Evolutionary conservation across 2,797 vertebrate genomes (phyloP), one percentile per base, ranked within the genome.

Genomic region (Merluccius polli): DNA sequence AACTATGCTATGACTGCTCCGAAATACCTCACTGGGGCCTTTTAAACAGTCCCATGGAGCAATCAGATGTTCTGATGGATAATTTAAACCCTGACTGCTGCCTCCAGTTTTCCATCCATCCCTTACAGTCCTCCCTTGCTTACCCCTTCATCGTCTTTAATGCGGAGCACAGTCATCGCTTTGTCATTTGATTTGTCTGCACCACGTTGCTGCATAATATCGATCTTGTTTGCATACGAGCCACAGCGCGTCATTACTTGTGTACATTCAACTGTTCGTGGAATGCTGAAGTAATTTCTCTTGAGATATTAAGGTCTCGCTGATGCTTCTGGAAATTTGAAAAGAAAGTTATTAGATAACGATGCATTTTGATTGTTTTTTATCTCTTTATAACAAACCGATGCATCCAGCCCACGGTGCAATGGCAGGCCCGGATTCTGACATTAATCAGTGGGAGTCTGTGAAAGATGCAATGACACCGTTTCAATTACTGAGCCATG

Each of bases 401-500:
- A 59, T n/a, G 52, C 52, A 59, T 8, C 21, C 52, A 0, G 35
- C 35, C 70, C 38, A 44, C 32, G 44, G 72, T 70, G 75, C 70
- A 75, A 78, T 80, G 81, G 71, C 75, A 73, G 75, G 78, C 52
- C 67, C 44, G 16, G 21, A 78, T 44, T 78, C 38, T 81, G 59
- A 73, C 71, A n/a, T 79, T 29, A 79, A 75, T 84, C 78, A 73
- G 38, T 38, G 75, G 81, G 75, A 81, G 75, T 78, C 31, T 73
- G 72, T 75, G 82, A 78, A 83, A 76, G 82, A 87, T 75, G 75
- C 71, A 73, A 79, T 74, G 44, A 70, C 84, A 88, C 76, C 73
- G 85, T 88, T 89, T 90, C 84, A 86, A 85, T 89, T 81, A 87
- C 82, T 71, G 32, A 29, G 77, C 67, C 73, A 65, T 75, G 74